Percentiles rank a stretch among this genome's conserved stretches.
Conservation (phyloP, 2,797 vertebrate genomes). For the Toxotes lorentzi region DNA sequence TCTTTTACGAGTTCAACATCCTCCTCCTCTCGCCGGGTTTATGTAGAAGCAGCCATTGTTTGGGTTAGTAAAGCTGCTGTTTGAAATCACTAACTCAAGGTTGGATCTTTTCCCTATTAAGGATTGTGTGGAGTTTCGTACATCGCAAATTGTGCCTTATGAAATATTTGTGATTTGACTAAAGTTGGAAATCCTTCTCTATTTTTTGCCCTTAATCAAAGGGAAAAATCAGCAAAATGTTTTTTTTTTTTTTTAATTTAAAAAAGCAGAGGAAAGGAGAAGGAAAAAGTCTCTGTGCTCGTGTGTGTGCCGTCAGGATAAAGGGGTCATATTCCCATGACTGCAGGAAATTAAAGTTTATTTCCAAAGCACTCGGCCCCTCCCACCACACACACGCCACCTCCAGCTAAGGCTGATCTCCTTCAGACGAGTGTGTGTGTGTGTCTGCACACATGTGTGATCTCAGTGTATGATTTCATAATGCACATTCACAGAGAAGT, state of each 20-base stretch:
- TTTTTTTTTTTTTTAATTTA: no score
- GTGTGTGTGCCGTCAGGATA: slow-evolving; percentile 38
- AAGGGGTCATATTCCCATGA: slow-evolving; percentile 85
- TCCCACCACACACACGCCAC: slow-evolving; percentile 64
- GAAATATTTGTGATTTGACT: slow-evolving; percentile 2
- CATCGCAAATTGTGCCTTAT: background rate
- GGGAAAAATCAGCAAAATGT: background rate
- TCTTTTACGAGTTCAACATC: slow-evolving; percentile 40
- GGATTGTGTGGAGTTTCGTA: background rate
- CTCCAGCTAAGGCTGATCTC: slow-evolving; percentile 55
- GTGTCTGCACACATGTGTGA: slow-evolving; percentile 2
- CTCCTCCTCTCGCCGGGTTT: background rate
- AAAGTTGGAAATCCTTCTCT: background rate
- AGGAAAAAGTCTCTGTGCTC: background rate
- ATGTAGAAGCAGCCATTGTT: slow-evolving; percentile 41
- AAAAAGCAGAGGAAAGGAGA: slow-evolving; percentile 3
- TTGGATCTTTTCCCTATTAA: slow-evolving; percentile 45
- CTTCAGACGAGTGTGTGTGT: slow-evolving; percentile 3
- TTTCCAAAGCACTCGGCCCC: slow-evolving; percentile 73
- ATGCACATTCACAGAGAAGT: slow-evolving; percentile 4
- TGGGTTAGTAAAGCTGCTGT: slow-evolving; percentile 51
- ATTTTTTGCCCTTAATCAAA: background rate
- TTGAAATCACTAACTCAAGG: slow-evolving; percentile 43
- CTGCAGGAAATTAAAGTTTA: slow-evolving; percentile 87
- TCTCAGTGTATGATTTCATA: slow-evolving; percentile 25